Evolutionary conservation across 2,888 invertebrate species (phyloP).

Genomic region (Dendrolimus houi): DNA sequence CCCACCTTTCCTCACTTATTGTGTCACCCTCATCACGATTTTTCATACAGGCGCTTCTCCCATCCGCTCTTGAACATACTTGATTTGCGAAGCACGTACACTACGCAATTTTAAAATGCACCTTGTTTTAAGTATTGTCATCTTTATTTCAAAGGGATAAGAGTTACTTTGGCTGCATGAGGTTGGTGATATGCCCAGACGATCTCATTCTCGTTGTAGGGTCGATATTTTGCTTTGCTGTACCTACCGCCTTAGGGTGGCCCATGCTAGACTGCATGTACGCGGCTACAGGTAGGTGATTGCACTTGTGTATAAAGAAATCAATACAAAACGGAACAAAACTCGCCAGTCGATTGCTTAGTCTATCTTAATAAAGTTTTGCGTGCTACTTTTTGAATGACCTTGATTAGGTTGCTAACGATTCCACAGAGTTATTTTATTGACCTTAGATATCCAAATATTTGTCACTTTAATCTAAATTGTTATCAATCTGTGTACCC

Average conservation of each 20-base stretch:
- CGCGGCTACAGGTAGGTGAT: constrained; percentile 1
- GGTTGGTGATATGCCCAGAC: constrained; percentile 37
- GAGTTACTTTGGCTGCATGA: constrained; percentile 18
- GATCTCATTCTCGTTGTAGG: constrained; percentile 38
- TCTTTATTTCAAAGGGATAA: constrained; percentile 35
- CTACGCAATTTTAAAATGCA: constrained; percentile 15
- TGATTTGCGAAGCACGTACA: constrained; percentile 71
- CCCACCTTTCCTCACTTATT: constrained; percentile 47
- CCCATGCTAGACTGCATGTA: background rate
- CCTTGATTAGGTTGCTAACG: no score
- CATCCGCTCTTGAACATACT: constrained; percentile 69
- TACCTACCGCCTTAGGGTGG: constrained; percentile 2
- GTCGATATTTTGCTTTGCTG: constrained; percentile 60
- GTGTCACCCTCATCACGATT: constrained; percentile 68
- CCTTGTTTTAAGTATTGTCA: constrained; percentile 23
- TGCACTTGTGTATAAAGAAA: constrained; percentile 3
- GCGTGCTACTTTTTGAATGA: no score
- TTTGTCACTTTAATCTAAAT: no score
- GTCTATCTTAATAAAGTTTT: no score
- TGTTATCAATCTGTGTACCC: no score
- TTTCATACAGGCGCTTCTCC: constrained; percentile 62
- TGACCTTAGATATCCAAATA: no score
- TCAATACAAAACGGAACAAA: background rate
- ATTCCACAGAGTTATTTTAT: no score
- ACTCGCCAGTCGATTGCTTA: background rate